phyloP scores from a whole-genome alignment of 2,797 vertebrate species.

The Anabacerthia variegaticeps region DNA sequence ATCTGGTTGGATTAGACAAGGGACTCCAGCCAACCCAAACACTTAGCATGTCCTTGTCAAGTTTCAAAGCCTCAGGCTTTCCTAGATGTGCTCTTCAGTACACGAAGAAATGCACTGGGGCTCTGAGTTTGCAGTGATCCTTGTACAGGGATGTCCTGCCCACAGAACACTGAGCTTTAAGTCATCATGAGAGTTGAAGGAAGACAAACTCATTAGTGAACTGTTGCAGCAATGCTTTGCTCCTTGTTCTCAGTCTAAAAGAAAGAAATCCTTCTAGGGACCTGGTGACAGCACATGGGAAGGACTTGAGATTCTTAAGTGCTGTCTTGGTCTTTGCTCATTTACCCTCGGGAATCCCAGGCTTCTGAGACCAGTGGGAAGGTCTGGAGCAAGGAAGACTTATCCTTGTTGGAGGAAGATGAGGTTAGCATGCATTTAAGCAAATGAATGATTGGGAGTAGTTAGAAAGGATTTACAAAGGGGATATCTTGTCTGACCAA shows the following conservation, averaged over 20 bases:
- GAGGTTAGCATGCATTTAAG: not conserved
- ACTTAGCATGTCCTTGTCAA: not conserved
- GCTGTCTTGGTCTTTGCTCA: not conserved
- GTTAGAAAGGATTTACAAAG: not conserved
- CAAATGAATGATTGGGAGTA: not conserved
- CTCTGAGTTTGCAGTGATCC: not conserved
- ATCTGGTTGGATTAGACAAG: not conserved
- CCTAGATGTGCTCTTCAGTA: not conserved
- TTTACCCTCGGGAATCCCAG: not conserved
- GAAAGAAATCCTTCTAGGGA: not conserved
- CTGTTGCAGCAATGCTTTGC: not conserved
- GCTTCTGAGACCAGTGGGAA: not conserved
- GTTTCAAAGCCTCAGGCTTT: not conserved
- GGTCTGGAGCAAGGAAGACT: not conserved
- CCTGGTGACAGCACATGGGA: not conserved
- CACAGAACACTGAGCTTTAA: not conserved
- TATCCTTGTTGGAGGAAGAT: not conserved
- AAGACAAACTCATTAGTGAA: not conserved
- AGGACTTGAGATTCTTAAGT: not conserved
- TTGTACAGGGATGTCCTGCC: not conserved
- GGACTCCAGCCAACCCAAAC: not conserved
- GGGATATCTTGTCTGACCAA: not conserved
- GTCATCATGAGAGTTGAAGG: not conserved
- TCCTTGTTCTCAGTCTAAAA: not conserved
- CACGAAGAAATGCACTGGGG: not conserved